Percentiles rank a stretch among this genome's conserved stretches.
Evolutionary conservation across 2,888 invertebrate species (phyloP).

Genomic region (Pyrgus malvae): DNA sequence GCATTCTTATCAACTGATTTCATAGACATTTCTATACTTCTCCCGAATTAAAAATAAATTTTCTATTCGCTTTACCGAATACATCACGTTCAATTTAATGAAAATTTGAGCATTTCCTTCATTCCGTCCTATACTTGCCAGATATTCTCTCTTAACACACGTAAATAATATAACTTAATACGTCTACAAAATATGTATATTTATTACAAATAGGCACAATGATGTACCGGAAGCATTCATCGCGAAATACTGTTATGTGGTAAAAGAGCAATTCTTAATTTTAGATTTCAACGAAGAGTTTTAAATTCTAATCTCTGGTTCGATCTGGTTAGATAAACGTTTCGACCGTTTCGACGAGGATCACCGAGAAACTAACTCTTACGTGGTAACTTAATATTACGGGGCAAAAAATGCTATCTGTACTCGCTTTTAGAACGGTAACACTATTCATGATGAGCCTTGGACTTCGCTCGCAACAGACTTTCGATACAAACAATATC

Average conservation of each 20-base stretch:
- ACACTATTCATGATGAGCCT: constrained; percentile 65
- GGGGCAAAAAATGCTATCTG: constrained; percentile 74
- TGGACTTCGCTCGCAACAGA: constrained; percentile 61
- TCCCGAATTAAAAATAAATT: constrained; percentile 32
- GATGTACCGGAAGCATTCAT: constrained; percentile 75
- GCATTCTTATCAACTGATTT: constrained; percentile 53
- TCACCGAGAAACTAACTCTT: constrained; percentile 76
- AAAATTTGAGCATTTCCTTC: constrained; percentile 73
- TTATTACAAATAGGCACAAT: constrained; percentile 71
- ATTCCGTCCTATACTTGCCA: constrained; percentile 62
- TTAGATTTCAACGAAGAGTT: constrained; percentile 72
- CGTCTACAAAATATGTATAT: constrained; percentile 69
- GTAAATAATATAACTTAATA: constrained; percentile 78
- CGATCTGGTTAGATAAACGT: constrained; percentile 59
- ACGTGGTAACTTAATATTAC: constrained; percentile 81
- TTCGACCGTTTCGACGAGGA: constrained; percentile 56
- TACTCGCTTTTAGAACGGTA: constrained; percentile 72
- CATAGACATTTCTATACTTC: constrained; percentile 46
- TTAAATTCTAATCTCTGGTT: constrained; percentile 73
- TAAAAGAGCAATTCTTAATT: constrained; percentile 76
- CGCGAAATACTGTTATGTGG: constrained; percentile 78
- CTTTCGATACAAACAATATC: constrained; percentile 50
- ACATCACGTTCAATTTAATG: constrained; percentile 47
- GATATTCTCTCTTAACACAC: constrained; percentile 68
- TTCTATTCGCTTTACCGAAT: constrained; percentile 28